Conservation (phyloP, 2,113 vertebrate genomes). For the Bufo gargarizans region DNA sequence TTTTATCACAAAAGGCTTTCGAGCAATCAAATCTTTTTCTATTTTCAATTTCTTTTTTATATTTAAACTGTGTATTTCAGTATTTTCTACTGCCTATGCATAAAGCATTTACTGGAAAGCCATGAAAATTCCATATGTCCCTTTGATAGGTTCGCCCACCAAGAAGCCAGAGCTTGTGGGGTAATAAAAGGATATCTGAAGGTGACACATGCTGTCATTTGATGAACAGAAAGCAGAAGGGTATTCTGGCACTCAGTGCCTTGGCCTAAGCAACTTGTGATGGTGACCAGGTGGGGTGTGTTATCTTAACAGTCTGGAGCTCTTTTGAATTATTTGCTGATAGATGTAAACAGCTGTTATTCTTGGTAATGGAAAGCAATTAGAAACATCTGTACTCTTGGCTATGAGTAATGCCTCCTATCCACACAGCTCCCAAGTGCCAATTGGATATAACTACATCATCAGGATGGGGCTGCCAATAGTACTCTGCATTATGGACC, state of each 20-base stretch:
- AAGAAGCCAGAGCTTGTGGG: constrained; percentile 77
- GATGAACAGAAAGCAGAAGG: constrained; percentile 79
- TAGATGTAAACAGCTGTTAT: constrained; percentile 99
- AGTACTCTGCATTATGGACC: constrained; percentile 69
- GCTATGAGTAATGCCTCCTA: constrained; percentile 91
- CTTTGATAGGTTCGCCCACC: constrained; percentile 76
- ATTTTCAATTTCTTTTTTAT: not conserved
- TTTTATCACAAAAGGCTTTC: not conserved
- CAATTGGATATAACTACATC: constrained; percentile 98
- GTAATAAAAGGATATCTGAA: constrained; percentile 85
- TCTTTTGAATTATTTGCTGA: constrained; percentile 99
- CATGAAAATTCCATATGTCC: constrained; percentile 80
- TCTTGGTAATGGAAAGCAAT: constrained; percentile 99
- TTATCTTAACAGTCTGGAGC: constrained; percentile 98
- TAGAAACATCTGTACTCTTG: constrained; percentile 99
- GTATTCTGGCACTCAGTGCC: constrained; percentile 77
- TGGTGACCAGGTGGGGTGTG: constrained; percentile 98
- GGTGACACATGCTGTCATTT: constrained; percentile 85
- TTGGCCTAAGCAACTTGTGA: constrained; percentile 88
- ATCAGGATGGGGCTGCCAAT: constrained; percentile 78
- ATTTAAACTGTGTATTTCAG: constrained; percentile 59
- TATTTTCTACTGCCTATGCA: constrained; percentile 69
- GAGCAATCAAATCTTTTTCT: not conserved
- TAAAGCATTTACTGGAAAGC: constrained; percentile 77
- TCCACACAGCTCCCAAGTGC: constrained; percentile 88